Base-by-base conservation (phyloP, 2,797 vertebrate species). In the Buphagus erythrorhynchus region DNA sequence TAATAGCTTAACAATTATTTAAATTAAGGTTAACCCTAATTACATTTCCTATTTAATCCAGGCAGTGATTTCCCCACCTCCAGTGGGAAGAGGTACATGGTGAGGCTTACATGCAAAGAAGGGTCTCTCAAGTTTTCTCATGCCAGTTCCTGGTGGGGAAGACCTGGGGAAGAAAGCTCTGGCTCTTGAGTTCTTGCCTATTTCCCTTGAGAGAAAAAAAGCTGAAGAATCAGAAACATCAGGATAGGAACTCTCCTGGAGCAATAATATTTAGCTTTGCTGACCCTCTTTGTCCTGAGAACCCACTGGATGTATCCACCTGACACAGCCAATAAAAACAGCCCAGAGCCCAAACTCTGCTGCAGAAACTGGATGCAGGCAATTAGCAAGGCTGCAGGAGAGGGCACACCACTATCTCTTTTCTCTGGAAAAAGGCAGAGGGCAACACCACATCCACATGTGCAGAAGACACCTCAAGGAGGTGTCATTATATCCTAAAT, bases 1-100 rank as follows among this genome's bases (percentile, higher is more conserved):
- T 51, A 91, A 85, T 74, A 74, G 67, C 63, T 74, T 62, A 92
- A 79, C 31, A 92, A 86, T 89, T 94, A 89, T 83, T 91, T 87
- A 67, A 95, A 95, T 85, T 82, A 65, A 92, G 35, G 61, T 92
- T 91, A 91, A 94, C 54, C 54, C 68, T 91, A 86, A 82, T 85
- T 93, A 91, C 22, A 55, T 68, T 88, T 93, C 67, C 61, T 77
- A 8, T 92, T 83, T 88, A 94, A 85, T 77, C 31, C 57, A 80
- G 43, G 14, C 40, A 76, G 49, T 20, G 12, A 87, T 72, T 93
- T 91, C 52, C 21, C 72, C 59, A 68, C 75, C 46, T 82, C 46
- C 75, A 92, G 20, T 9, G 16, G 42, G 46, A 96, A 83, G 67
- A 82, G 40, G 10, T 11, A 31, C 1, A 0, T 16, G 7, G 11